Base-by-base conservation (phyloP, 1,140 invertebrate genomes). In the Penaeus indicus region DNA sequence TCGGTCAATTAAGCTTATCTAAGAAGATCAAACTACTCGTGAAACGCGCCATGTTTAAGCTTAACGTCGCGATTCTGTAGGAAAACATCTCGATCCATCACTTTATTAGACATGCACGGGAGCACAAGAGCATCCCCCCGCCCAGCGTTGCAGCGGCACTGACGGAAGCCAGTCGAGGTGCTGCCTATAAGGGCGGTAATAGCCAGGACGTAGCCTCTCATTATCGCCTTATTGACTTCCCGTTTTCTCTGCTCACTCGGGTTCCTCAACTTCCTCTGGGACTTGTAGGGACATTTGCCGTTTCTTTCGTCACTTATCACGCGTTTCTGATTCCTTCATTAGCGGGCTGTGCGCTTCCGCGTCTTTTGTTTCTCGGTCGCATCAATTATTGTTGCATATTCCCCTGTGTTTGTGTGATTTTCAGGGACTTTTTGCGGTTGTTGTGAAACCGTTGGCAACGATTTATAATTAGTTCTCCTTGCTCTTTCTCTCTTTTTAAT, bases 171-270 rank as follows among this genome's bases (percentile, higher is more conserved):
- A 61, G 80, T 82, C 62, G 80, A 82, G 80, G 27, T 32, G 81
- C 62, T 63, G 81, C 61, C 81, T 22, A 83, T 83, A 83, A 83
- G 81, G 81, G 81, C 42, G 81, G 81, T 83, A 64, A 62, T 83
- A 63, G 81, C 81, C 81, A 83, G 81, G 81, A 83, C 81, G 81
- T 83, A 54, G 81, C 61, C 81, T 83, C 81, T 83, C 81, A 83
- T 83, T 83, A 83, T 83, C 81, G 81, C 81, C 81, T 83, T 83
- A 83, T 83, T 83, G 81, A 83, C 81, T 83, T 83, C 81, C 81
- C 62, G 61, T 83, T 83, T 67, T 83, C 81, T 83, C 61, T 82
- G 42, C 61, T 83, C 81, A 61, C 60, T 32, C 60, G 32, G 32
- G 81, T 38, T 83, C 63, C 81, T 64, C 25, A 32, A 83, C 63